These are phyloP conservation scores for Ailurus styani DNA, from an alignment of 2,113 vertebrate species.

Conservation along the genomic window DNA sequence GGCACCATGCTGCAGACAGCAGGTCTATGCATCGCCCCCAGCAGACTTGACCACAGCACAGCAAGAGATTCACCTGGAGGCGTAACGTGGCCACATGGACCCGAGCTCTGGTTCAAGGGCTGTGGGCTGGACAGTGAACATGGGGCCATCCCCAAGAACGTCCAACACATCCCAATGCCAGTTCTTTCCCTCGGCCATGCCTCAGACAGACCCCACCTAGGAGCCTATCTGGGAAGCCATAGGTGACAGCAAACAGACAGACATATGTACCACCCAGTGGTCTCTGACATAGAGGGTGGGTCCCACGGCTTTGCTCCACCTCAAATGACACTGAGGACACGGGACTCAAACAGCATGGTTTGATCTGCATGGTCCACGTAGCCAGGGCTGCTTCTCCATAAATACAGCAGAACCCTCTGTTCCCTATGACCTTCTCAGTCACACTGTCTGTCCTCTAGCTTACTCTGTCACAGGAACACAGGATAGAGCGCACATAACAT, in stretches of 20 bases:
- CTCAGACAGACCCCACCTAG: neutral
- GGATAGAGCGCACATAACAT: too few species aligned
- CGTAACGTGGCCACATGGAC: neutral
- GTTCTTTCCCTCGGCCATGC: neutral
- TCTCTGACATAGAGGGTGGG: neutral
- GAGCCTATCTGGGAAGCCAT: neutral
- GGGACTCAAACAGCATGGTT: rapidly evolving
- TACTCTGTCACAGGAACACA: neutral
- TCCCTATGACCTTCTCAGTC: neutral
- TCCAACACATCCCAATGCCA: neutral
- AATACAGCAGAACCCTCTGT: neutral
- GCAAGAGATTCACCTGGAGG: neutral
- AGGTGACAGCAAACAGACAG: neutral
- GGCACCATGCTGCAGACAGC: rapidly evolving
- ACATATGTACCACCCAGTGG: neutral
- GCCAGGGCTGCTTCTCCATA: neutral
- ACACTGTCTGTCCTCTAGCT: neutral
- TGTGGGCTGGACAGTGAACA: neutral
- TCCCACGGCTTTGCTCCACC: neutral
- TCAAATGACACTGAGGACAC: rapidly evolving
- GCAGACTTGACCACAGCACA: neutral
- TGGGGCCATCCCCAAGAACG: neutral
- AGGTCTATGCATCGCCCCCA: neutral
- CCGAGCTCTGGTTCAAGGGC: neutral
- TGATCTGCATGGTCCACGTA: neutral